Conservation (phyloP, 2,113 vertebrate species). For the Brachypodius melanocephalos region DNA sequence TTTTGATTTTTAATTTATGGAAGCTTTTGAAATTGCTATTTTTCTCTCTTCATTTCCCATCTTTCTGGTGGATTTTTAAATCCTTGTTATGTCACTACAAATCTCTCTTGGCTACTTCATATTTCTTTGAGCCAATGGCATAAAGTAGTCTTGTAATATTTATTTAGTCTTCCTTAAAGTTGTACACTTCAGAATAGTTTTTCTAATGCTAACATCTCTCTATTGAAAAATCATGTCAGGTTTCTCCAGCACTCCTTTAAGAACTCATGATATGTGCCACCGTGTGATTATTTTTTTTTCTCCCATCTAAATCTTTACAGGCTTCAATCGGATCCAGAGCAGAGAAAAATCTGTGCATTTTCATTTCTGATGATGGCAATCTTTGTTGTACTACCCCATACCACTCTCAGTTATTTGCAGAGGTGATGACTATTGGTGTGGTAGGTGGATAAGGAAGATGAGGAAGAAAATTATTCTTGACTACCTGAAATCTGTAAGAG, state of each 20-base stretch:
- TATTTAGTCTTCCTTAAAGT: neutral
- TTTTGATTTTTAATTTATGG: neutral
- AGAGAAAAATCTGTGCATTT: neutral
- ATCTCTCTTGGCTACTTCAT: neutral
- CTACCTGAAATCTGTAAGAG: neutral
- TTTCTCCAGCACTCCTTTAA: neutral
- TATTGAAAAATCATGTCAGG: neutral
- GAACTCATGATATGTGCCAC: neutral
- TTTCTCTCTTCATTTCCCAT: neutral
- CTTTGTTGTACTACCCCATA: neutral
- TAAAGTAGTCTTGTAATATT: neutral
- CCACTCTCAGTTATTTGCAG: neutral
- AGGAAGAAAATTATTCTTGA: neutral
- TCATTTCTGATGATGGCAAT: neutral
- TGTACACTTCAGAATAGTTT: neutral
- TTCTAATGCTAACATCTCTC: neutral
- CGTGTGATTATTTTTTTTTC: neutral
- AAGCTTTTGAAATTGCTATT: neutral
- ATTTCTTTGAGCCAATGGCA: neutral
- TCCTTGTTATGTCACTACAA: neutral
- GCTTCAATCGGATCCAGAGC: neutral
- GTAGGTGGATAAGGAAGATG: neutral
- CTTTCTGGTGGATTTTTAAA: neutral
- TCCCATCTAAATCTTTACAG: neutral
- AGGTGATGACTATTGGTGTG: rapidly evolving